Evolutionary conservation across 2,113 vertebrate species (phyloP).

Genomic region (Theristicus caerulescens): DNA sequence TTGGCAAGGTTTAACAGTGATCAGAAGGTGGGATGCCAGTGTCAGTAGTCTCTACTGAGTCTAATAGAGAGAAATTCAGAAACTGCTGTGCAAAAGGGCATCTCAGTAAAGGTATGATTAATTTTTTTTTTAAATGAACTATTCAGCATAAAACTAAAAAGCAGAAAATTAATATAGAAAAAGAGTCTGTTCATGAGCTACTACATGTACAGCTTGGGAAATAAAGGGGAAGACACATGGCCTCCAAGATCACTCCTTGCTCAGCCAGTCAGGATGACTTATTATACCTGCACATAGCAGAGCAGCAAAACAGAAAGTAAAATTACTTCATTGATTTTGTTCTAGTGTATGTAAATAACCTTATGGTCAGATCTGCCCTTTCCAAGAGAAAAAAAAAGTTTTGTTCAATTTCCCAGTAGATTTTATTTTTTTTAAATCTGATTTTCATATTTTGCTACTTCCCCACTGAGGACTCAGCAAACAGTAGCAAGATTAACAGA

Average conservation of each 20-base stretch:
- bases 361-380: slow-evolving; percentile 70
- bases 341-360: slow-evolving; percentile 63
- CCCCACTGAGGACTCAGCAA: background rate
- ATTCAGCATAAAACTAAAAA: background rate
- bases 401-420: slow-evolving; percentile 34
- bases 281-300: slow-evolving; percentile 41
- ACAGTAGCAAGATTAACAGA: background rate
- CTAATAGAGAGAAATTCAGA: background rate
- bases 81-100: background rate
- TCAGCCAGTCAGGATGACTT: slow-evolving; percentile 66
- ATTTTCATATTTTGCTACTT: slow-evolving; percentile 1
- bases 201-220: background rate
- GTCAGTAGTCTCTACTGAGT: background rate
- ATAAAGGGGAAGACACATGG: background rate
- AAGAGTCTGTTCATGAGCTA: background rate
- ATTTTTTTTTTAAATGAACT: background rate
- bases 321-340: slow-evolving; percentile 73
- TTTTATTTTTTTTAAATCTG: background rate
- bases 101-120: background rate
- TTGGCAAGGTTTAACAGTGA: background rate
- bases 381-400: slow-evolving; percentile 64
- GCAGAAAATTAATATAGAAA: background rate
- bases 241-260: background rate
- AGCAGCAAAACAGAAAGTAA: slow-evolving; percentile 65
- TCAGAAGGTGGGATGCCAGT: background rate